Evolutionary conservation across 2,113 vertebrate genomes (phyloP).

Genomic region (Serilophus lunatus): DNA sequence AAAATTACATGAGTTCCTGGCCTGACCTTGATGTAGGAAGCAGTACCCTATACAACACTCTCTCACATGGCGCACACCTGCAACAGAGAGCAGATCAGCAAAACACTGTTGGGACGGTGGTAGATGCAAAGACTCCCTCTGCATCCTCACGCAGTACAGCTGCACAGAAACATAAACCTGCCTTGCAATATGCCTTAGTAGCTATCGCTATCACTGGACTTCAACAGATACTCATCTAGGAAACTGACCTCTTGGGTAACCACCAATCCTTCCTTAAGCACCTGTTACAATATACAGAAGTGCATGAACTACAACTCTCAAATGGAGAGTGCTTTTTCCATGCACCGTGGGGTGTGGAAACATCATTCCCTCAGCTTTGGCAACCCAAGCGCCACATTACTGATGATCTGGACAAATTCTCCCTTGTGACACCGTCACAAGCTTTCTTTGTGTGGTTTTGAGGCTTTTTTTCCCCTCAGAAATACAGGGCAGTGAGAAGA

Average conservation of each 20-base stretch:
- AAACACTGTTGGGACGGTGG: neutral
- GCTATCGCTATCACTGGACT: neutral
- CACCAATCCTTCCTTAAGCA: neutral
- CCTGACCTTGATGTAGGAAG: neutral
- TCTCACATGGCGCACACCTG: neutral
- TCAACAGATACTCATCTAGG: neutral
- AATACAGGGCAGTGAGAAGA: neutral
- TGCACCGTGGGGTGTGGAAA: neutral
- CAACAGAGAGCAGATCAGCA: fast-evolving
- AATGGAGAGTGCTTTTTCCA: neutral
- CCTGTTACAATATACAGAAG: too few species aligned
- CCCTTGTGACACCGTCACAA: neutral
- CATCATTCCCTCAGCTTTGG: fast-evolving
- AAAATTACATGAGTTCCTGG: neutral
- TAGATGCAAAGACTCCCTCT: neutral
- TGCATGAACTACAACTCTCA: fast-evolving
- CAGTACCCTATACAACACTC: neutral
- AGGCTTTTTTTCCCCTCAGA: neutral
- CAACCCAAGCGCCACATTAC: neutral
- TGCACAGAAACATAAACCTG: neutral
- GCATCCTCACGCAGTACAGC: neutral
- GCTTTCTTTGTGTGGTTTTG: neutral
- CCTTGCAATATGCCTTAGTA: neutral
- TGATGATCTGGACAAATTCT: neutral
- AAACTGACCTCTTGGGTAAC: neutral